Base-by-base conservation (phyloP, 2,113 vertebrate species). In the Mastomys natalensis region DNA sequence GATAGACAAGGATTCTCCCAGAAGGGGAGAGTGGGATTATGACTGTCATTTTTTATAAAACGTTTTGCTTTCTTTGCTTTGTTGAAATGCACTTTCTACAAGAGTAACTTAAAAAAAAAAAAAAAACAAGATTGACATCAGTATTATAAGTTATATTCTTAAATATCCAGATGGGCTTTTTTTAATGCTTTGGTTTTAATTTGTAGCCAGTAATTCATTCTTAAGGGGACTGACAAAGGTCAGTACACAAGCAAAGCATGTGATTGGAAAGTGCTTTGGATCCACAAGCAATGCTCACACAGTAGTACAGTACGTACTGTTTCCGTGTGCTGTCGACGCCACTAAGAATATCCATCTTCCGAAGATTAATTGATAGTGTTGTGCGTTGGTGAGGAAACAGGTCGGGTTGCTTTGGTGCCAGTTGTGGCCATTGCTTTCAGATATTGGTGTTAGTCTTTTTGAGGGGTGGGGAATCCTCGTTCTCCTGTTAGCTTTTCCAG, bases 191-290 rank as follows among this genome's bases (percentile, higher is more conserved):
- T 93, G 26, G 43, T 91, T 82, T 95, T 93, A 72, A 66, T 93
- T 95, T 97, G 0, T 97, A 86, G 45, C 82, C 96, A 96, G 93
- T 87, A 81, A 60, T 82, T 97, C 40, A 48, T 66, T 89, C 94
- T 94, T 95, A 89, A 95, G 60, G 66, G 85, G 60, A 91, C 26
- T 87, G 89, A 74, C 91, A 45, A 45, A 97, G 73, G 77, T 81
- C 97, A 15, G 76, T 91, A 96, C 95, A 43, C 22, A 91, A 95
- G 78, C 92, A 26, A 0, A 94, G 76, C 91, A 72, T 95, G 76
- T 95, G 88, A 94, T 62, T 89, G 94, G 77, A 93, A 62, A 80
- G 90, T 93, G 82, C 62, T 96, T 93, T 91, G 58, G 86, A 43
- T 89, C 62, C 93, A 86, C 68, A 89, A 84, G 96, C 48, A 60